Percentiles rank a stretch among this genome's conserved stretches.
Conservation (phyloP, 2,888 invertebrate genomes). For the Embidobia sp. region DNA sequence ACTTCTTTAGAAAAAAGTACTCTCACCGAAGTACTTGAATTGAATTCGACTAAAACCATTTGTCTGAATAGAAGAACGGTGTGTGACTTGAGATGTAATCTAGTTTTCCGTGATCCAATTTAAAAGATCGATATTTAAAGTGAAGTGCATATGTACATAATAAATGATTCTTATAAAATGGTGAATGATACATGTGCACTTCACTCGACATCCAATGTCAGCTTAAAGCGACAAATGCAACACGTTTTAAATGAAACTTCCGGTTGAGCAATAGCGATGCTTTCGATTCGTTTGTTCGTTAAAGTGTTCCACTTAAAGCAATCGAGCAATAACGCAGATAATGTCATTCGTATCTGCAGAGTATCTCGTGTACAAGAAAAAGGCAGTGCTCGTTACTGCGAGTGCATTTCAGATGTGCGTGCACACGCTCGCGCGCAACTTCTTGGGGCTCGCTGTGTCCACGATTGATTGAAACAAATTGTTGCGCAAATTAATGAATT, state of each 20-base stretch:
- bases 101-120: constrained; percentile 28
- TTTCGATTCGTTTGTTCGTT: constrained; percentile 52
- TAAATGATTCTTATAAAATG: constrained; percentile 32
- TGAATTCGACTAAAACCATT: too few relatives aligned
- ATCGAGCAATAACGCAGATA: constrained; percentile 38
- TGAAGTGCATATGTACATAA: constrained; percentile 13
- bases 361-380: constrained; percentile 24
- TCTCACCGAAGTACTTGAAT: too few relatives aligned
- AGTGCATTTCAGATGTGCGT: too few relatives aligned
- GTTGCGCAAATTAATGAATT: too few relatives aligned
- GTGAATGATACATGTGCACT: constrained; percentile 24
- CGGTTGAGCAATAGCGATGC: constrained; percentile 46
- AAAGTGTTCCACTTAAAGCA: constrained; percentile 56
- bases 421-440: background rate
- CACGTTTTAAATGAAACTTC: constrained; percentile 58
- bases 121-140: constrained; percentile 34
- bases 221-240: constrained; percentile 43
- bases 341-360: constrained; percentile 22
- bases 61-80: too few relatives aligned
- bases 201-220: constrained; percentile 37
- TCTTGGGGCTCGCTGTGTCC: constrained; percentile 1
- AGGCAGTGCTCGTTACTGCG: constrained; percentile 4
- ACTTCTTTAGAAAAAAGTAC: too few relatives aligned
- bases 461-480: constrained; percentile 33
- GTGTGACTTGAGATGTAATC: too few relatives aligned